Percentiles rank a stretch among this genome's conserved stretches.
Conservation (phyloP, 1,140 invertebrate genomes). For the Polypedilum pembai region DNA sequence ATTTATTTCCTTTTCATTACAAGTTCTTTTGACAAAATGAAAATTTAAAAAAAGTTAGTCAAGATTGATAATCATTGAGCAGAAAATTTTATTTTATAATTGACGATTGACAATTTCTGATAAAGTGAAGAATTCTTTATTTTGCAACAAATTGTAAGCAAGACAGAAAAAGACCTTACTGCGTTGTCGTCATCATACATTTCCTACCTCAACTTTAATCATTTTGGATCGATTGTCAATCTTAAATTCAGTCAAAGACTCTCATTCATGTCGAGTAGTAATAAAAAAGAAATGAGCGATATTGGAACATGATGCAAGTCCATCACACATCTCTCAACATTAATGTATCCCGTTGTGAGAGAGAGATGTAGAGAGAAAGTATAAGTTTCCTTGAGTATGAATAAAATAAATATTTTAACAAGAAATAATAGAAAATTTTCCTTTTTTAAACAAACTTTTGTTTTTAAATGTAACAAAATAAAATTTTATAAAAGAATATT, state of each 20-base stretch:
- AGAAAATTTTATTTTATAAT: constrained; percentile 9
- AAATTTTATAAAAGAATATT: too few relatives aligned
- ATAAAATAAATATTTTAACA: too few relatives aligned
- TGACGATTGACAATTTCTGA: neutral
- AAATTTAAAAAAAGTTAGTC: too few relatives aligned
- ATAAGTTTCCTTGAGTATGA: too few relatives aligned
- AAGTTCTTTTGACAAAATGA: too few relatives aligned
- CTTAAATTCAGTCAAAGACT: neutral
- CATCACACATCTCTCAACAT: neutral
- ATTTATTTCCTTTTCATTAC: too few relatives aligned
- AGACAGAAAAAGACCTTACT: neutral
- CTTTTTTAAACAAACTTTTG: too few relatives aligned
- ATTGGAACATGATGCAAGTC: neutral
- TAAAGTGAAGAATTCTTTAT: constrained; percentile 15
- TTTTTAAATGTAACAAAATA: too few relatives aligned
- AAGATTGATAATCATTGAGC: constrained; percentile 9
- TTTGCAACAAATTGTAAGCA: constrained; percentile 18
- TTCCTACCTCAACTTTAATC: neutral
- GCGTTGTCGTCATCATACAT: neutral
- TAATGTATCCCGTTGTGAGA: neutral
- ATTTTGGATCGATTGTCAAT: constrained; percentile 13
- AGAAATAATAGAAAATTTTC: too few relatives aligned
- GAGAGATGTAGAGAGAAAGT: too few relatives aligned
- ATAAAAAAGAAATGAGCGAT: constrained; percentile 1
- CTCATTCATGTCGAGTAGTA: too few relatives aligned